These are phyloP conservation scores for Brachionus plicatilis DNA, from an alignment of 1,140 invertebrate genomes.

Conservation along the genomic window DNA sequence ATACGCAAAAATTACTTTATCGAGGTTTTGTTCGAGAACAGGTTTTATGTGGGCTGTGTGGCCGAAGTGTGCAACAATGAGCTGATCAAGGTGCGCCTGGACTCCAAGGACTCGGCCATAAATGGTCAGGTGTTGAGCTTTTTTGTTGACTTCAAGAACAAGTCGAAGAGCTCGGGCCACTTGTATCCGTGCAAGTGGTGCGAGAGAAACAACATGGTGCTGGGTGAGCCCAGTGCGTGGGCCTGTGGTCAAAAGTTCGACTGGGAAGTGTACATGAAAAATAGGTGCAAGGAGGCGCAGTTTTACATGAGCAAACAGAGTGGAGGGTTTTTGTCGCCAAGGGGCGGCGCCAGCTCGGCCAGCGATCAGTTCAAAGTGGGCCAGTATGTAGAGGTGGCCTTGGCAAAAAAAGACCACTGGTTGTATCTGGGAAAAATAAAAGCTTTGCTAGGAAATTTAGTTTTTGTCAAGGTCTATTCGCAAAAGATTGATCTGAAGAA, in stretches of 20 bases:
- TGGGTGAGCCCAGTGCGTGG: background rate
- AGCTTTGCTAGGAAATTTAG: background rate
- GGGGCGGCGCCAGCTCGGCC: background rate
- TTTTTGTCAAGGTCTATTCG: constrained; percentile 1
- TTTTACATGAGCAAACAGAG: background rate
- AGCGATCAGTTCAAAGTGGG: background rate
- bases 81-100: background rate
- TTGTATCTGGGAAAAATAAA: constrained; percentile 6
- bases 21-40: background rate
- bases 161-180: background rate
- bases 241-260: background rate
- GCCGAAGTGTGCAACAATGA: background rate
- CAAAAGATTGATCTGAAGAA: background rate
- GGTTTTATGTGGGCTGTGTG: background rate
- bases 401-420: background rate
- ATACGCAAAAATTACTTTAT: background rate
- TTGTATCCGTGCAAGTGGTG: constrained; percentile 7
- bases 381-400: background rate
- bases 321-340: background rate
- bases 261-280: background rate
- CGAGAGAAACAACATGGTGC: background rate
- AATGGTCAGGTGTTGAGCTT: background rate
- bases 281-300: background rate
- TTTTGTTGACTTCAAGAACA: background rate
- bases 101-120: background rate